A percentile compares a stretch with the other conserved stretches of the same genome.
phyloP scores from a whole-genome alignment of 2,888 invertebrate species.

The Drosophila putrida region DNA sequence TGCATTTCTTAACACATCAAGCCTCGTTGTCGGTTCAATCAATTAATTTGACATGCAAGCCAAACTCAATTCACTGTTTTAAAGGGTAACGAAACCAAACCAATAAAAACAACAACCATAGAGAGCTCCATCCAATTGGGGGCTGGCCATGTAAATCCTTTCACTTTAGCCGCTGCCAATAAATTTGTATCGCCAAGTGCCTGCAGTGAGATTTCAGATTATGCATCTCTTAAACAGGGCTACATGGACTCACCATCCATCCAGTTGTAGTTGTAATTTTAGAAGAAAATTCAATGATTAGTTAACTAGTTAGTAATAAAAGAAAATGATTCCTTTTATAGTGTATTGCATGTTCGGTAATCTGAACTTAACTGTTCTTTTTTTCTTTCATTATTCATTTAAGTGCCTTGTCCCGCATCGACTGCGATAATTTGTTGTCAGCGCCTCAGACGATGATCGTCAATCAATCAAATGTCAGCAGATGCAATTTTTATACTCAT shows the following conservation, averaged over 20 bases:
- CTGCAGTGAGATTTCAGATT: constrained; percentile 33
- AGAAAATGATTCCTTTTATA: background rate
- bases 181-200: constrained; percentile 55
- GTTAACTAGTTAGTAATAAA: too few relatives aligned
- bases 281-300: too few relatives aligned
- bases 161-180: constrained; percentile 66
- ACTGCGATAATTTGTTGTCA: constrained; percentile 28
- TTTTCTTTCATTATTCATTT: background rate
- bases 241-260: background rate
- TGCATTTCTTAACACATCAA: constrained; percentile 56
- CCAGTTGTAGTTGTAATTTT: too few relatives aligned
- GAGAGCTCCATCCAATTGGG: constrained; percentile 43
- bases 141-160: constrained; percentile 62
- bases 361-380: background rate
- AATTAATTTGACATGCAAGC: constrained; percentile 79
- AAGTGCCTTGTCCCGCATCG: constrained; percentile 7
- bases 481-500: constrained; percentile 38
- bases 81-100: constrained; percentile 21
- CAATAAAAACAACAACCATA: constrained; percentile 2
- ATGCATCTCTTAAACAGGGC: constrained; percentile 6
- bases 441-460: constrained; percentile 42
- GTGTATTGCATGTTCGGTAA: constrained; percentile 10
- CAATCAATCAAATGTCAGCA: constrained; percentile 67
- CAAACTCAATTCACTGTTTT: constrained; percentile 40
- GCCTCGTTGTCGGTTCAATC: constrained; percentile 53